phyloP scores from a whole-genome alignment of 2,888 invertebrate genomes.

The Apantesis nais region DNA sequence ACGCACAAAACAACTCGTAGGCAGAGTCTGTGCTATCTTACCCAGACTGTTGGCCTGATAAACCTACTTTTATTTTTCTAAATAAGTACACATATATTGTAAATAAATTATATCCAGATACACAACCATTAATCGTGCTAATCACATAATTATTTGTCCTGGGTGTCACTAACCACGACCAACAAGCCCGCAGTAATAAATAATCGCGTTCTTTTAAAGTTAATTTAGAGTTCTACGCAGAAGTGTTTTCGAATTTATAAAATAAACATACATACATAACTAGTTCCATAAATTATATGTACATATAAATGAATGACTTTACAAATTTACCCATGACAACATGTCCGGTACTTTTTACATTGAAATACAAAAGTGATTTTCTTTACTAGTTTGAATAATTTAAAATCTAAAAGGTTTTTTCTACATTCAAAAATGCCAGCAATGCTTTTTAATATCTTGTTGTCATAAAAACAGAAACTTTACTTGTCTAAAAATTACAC shows the following conservation, averaged over 20 bases:
- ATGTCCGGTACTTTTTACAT: not conserved
- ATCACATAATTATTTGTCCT: too few species aligned
- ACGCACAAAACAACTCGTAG: too few species aligned
- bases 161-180: too few species aligned
- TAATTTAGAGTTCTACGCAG: not conserved
- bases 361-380: not conserved
- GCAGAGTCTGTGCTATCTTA: too few species aligned
- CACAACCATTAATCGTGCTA: too few species aligned
- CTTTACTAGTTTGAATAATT: not conserved
- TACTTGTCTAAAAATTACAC: not conserved
- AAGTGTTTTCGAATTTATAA: not conserved
- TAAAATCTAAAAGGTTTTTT: not conserved
- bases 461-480: not conserved
- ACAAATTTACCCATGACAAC: not conserved
- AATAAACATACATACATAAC: not conserved
- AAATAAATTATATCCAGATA: too few species aligned
- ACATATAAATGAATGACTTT: not conserved
- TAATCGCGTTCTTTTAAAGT: too few species aligned
- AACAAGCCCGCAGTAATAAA: too few species aligned
- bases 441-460: not conserved
- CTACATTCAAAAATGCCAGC: not conserved
- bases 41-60: too few species aligned
- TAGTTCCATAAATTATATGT: not conserved
- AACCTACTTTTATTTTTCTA: too few species aligned
- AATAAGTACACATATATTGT: too few species aligned